Percentiles rank a stretch among this genome's conserved stretches.
phyloP scores from a whole-genome alignment of 2,797 vertebrate species.

The Cryptoblepharus egeriae region DNA sequence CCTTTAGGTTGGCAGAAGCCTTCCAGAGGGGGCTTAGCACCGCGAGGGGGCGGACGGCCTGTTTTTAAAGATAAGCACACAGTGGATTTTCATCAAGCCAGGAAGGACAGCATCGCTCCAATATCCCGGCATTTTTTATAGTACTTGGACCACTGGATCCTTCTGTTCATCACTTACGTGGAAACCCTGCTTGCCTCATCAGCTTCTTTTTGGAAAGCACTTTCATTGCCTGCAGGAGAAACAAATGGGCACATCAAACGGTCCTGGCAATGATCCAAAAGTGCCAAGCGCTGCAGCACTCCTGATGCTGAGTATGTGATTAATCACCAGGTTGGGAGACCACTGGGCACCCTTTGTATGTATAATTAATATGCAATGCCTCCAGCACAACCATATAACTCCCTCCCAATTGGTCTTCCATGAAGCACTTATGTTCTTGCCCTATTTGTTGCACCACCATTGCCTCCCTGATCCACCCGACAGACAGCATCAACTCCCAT shows the following conservation, averaged over 20 bases:
- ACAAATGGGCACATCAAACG: neutral
- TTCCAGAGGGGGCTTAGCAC: slow-evolving; percentile 82
- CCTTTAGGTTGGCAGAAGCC: slow-evolving; percentile 87
- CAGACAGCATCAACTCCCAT: neutral
- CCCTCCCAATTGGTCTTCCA: no score
- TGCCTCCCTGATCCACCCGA: no score
- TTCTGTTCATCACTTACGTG: slow-evolving; percentile 84
- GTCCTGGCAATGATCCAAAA: no score
- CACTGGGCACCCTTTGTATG: neutral
- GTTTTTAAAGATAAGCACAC: fast-evolving
- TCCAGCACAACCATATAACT: no score
- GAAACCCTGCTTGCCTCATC: slow-evolving; percentile 97
- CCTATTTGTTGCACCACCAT: no score
- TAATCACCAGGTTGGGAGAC: neutral
- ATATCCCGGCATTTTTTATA: no score
- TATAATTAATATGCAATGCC: no score
- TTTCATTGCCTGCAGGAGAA: slow-evolving; percentile 92
- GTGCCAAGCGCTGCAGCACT: neutral
- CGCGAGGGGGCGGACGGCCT: slow-evolving; percentile 95
- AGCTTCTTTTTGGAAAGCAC: slow-evolving; percentile 97
- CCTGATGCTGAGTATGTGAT: no score
- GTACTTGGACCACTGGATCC: no score
- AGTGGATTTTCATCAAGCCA: no score
- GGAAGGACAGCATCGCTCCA: no score
- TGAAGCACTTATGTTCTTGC: no score